A percentile compares a stretch with the other conserved stretches of the same genome.
Conservation (phyloP, 2,797 vertebrate genomes). For the Tragopan temminckii region DNA sequence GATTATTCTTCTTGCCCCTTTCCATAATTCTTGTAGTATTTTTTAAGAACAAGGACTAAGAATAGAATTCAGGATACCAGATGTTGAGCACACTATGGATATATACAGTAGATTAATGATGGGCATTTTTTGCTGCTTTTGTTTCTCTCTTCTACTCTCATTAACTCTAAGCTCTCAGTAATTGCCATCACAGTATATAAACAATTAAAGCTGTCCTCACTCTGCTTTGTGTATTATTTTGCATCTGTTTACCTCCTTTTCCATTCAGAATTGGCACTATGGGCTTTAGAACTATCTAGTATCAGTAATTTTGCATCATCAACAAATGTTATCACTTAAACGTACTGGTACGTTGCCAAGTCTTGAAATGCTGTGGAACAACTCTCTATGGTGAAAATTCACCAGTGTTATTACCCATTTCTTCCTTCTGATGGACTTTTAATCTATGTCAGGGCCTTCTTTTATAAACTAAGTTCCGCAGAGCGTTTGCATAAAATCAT, state of each 20-base stretch:
- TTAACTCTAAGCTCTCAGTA: not conserved
- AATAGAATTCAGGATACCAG: not conserved
- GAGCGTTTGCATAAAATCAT: not conserved
- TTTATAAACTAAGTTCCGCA: not conserved
- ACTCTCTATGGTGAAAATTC: not conserved
- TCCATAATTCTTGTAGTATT: not conserved
- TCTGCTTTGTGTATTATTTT: not conserved
- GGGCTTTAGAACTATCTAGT: not conserved
- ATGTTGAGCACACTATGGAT: not conserved
- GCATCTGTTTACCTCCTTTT: not conserved
- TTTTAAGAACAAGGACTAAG: not conserved
- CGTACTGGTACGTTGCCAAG: not conserved
- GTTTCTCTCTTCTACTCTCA: not conserved
- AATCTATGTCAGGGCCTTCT: not conserved
- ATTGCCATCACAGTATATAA: not conserved
- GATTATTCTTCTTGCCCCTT: not conserved
- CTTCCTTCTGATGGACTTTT: not conserved
- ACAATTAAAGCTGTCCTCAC: not conserved
- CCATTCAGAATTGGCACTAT: not conserved
- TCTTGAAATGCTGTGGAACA: not conserved
- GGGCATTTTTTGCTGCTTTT: not conserved
- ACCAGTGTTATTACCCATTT: not conserved
- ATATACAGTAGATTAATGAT: not conserved
- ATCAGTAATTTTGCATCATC: not conserved
- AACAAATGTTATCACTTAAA: not conserved